These are phyloP conservation scores for Craterocephalus amniculus DNA, from an alignment of 2,797 vertebrate species.

Conservation along the genomic window DNA sequence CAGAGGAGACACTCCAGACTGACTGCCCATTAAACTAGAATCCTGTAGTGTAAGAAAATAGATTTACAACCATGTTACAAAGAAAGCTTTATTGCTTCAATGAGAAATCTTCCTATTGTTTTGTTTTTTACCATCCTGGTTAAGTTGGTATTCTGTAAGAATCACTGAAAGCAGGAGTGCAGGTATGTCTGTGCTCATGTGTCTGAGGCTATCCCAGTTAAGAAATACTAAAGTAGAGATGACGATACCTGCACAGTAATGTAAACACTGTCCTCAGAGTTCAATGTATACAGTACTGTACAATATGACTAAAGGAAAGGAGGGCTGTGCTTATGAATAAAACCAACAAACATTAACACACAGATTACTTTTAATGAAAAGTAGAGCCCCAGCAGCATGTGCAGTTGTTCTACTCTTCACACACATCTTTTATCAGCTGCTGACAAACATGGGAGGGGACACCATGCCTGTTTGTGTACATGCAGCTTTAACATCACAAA, in stretches of 20 bases:
- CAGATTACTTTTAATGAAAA: constrained; percentile 32
- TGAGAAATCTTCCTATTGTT: too few species aligned
- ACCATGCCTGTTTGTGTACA: not conserved
- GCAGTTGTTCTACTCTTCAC: constrained; percentile 35
- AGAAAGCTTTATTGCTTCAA: constrained; percentile 16
- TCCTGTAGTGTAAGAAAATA: constrained; percentile 12
- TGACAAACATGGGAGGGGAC: not conserved
- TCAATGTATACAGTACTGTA: not conserved
- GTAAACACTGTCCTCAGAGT: constrained; percentile 7
- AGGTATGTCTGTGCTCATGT: not conserved
- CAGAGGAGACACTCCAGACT: not conserved
- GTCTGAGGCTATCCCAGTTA: not conserved
- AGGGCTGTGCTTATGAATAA: constrained; percentile 36
- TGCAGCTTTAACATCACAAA: not conserved
- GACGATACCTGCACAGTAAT: constrained; percentile 1
- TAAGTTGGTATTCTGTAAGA: not conserved
- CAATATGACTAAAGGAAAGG: not conserved
- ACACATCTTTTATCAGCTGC: constrained; percentile 53
- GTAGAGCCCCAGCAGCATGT: constrained; percentile 11
- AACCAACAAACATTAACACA: constrained; percentile 26
- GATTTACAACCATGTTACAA: constrained; percentile 47
- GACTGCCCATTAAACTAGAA: not conserved
- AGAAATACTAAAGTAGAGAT: not conserved
- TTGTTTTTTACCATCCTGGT: not conserved
- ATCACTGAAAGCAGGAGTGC: not conserved